Conservation (phyloP, 1,140 invertebrate species). For the Asbolus verrucosus region DNA sequence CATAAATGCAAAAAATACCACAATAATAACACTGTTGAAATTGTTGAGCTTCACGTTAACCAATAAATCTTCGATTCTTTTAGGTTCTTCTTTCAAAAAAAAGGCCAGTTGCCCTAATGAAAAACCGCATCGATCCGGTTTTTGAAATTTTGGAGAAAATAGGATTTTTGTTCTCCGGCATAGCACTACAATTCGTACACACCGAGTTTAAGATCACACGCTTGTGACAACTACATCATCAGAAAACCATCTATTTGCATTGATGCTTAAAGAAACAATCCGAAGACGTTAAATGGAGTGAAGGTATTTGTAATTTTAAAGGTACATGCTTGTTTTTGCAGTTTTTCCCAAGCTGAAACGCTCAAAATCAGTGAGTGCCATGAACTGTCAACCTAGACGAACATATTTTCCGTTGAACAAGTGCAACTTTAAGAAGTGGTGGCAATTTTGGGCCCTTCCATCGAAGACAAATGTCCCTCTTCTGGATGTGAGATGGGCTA, state of each 20-base stretch:
- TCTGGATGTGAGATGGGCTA: conserved; percentile 46
- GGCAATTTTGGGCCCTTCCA: conserved; percentile 82
- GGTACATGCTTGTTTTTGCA: conserved; percentile 28
- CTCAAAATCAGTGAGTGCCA: conserved; percentile 46
- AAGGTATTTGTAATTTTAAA: background rate
- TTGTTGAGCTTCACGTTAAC: too few relatives aligned
- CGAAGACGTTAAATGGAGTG: background rate
- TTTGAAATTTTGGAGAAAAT: conserved; percentile 8
- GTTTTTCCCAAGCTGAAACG: conserved; percentile 18
- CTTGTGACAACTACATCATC: background rate
- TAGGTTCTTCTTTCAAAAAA: too few relatives aligned
- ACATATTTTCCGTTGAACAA: too few relatives aligned
- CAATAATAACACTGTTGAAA: too few relatives aligned
- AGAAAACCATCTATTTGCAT: background rate
- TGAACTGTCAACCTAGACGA: too few relatives aligned
- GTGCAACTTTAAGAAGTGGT: conserved; percentile 79
- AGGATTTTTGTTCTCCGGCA: conserved; percentile 29
- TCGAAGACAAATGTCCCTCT: conserved; percentile 84
- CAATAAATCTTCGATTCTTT: too few relatives aligned
- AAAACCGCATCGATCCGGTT: background rate
- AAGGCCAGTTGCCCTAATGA: conserved; percentile 13
- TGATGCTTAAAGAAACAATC: background rate
- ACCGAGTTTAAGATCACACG: conserved; percentile 3
- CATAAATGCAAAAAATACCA: too few relatives aligned
- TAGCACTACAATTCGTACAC: conserved; percentile 27